Conservation (phyloP, 2,113 vertebrate species). For the Panthera uncia region DNA sequence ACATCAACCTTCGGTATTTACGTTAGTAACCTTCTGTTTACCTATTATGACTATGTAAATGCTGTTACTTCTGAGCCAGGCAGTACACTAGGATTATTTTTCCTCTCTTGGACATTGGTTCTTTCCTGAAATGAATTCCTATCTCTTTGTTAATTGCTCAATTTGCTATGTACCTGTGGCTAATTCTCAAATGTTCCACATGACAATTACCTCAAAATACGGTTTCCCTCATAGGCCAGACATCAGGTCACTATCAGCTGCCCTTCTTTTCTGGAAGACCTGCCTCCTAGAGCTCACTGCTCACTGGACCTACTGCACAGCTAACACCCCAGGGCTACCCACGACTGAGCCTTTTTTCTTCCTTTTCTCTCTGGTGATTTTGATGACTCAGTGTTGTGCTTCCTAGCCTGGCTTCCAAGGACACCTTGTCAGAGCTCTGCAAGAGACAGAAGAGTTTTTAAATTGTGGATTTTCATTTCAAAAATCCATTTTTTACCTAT, state of each 20-base stretch:
- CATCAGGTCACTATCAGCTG: background rate
- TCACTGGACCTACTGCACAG: background rate
- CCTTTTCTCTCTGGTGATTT: background rate
- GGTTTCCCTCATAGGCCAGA: background rate
- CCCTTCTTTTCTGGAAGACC: conserved; percentile 5
- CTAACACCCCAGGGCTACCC: background rate
- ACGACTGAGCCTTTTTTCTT: background rate
- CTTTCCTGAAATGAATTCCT: background rate
- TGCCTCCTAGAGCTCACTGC: background rate
- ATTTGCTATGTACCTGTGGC: background rate
- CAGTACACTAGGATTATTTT: background rate
- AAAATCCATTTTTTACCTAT: conserved; percentile 19
- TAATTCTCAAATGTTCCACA: background rate
- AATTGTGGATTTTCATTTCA: conserved; percentile 3
- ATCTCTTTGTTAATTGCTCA: background rate
- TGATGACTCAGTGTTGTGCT: background rate
- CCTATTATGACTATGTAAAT: background rate
- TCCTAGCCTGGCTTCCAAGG: background rate
- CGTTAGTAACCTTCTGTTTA: background rate
- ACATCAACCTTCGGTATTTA: background rate
- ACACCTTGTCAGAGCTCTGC: background rate
- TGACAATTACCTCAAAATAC: background rate
- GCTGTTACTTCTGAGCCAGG: background rate
- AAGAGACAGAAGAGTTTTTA: background rate
- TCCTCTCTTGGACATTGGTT: background rate